Conservation (phyloP, 2,797 vertebrate species). For the Siniperca scherzeri region DNA sequence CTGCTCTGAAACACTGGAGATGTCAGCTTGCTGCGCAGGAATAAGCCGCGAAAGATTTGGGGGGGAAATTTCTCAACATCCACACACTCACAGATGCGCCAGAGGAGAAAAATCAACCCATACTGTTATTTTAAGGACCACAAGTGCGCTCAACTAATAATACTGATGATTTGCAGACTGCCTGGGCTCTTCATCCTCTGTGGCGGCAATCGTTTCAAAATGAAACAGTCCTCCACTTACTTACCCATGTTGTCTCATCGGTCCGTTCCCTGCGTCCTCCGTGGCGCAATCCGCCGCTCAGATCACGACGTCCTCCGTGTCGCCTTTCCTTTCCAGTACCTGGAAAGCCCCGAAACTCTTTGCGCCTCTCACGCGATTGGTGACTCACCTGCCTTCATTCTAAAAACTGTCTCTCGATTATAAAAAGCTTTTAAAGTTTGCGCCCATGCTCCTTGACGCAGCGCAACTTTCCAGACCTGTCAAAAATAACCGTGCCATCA, state of each 20-base stretch:
- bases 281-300: conserved; percentile 71
- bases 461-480: conserved; percentile 69
- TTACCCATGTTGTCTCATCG: conserved; percentile 84
- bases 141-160: conserved; percentile 44
- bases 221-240: conserved; percentile 33
- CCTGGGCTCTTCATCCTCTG: background rate
- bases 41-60: conserved; percentile 22
- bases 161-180: conserved; percentile 9
- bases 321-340: conserved; percentile 45
- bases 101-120: conserved; percentile 13
- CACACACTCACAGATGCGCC: conserved; percentile 45
- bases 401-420: conserved; percentile 19
- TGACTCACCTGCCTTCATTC: conserved; percentile 76
- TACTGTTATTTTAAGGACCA: background rate
- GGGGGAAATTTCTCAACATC: background rate
- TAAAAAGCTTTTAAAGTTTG: conserved; percentile 65
- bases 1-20: background rate
- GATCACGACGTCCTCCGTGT: conserved; percentile 70
- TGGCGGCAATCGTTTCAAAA: conserved; percentile 19
- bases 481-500: conserved; percentile 46
- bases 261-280: conserved; percentile 64
- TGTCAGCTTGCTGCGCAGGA: conserved; percentile 36
- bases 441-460: conserved; percentile 65
- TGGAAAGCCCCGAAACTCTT: conserved; percentile 52
- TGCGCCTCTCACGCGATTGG: conserved; percentile 60